These are phyloP conservation scores for Polydrusus pterygomalis DNA, from an alignment of 2,888 invertebrate species.

Conservation along the genomic window DNA sequence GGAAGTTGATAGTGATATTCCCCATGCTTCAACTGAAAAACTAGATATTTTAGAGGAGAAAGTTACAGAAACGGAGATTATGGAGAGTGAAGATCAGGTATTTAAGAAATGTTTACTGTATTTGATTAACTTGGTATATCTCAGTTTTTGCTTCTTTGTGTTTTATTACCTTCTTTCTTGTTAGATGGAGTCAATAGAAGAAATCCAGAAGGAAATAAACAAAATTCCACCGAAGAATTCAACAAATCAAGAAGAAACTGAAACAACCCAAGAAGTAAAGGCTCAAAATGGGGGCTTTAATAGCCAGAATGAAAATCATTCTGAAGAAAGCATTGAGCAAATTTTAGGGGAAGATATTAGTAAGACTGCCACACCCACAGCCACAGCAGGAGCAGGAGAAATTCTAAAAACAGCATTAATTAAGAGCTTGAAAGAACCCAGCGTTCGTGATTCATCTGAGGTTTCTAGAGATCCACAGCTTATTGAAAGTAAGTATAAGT, in stretches of 20 bases:
- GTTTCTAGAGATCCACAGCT: constrained; percentile 46
- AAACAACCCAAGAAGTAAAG: neutral
- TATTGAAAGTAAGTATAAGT: constrained; percentile 51
- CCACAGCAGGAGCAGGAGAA: constrained; percentile 5
- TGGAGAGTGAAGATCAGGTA: constrained; percentile 23
- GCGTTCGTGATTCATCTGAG: constrained; percentile 47
- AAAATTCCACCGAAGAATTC: constrained; percentile 47
- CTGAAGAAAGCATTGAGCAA: constrained; percentile 39
- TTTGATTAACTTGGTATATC: neutral
- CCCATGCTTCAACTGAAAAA: neutral
- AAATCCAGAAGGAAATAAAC: constrained; percentile 51
- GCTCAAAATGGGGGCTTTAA: constrained; percentile 22
- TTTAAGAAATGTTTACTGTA: neutral
- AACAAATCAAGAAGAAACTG: neutral
- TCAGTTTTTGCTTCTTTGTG: neutral
- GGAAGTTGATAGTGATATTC: constrained; percentile 32
- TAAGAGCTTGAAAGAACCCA: constrained; percentile 14
- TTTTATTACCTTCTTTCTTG: neutral
- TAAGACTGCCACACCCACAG: neutral
- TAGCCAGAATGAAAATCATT: constrained; percentile 8
- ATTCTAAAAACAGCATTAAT: constrained; percentile 27
- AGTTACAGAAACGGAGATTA: neutral
- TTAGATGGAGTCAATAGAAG: constrained; percentile 51
- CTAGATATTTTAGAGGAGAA: neutral
- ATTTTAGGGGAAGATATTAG: constrained; percentile 37